Evolutionary conservation across 1,140 invertebrate genomes (phyloP).

Genomic region (Pseudomyrmex pallidus): DNA sequence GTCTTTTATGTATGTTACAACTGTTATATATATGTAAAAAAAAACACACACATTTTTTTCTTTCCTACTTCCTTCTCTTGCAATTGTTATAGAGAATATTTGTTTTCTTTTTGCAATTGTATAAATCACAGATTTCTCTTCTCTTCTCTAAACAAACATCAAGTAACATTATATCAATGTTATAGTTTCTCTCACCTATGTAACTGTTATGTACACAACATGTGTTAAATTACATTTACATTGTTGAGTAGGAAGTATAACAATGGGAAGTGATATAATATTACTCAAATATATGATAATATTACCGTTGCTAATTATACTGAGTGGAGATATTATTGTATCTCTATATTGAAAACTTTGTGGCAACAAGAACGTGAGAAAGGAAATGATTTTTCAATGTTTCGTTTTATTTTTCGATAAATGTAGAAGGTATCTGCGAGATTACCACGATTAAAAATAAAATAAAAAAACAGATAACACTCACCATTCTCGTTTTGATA

Average conservation of each 20-base stretch:
- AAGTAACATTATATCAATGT: too few species aligned
- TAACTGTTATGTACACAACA: too few species aligned
- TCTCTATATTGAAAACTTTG: background rate
- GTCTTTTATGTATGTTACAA: background rate
- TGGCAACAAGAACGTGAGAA: background rate
- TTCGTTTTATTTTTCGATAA: background rate
- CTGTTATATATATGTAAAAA: background rate
- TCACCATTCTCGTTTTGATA: background rate
- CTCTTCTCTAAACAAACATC: background rate
- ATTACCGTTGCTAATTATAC: too few species aligned
- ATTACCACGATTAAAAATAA: background rate
- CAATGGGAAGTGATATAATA: too few species aligned
- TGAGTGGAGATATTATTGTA: too few species aligned
- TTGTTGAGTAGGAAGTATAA: background rate
- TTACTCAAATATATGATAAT: too few species aligned
- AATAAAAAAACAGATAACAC: background rate
- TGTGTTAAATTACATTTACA: background rate
- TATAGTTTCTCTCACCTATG: too few species aligned
- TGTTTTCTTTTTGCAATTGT: background rate
- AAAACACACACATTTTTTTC: too few species aligned
- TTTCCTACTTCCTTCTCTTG: background rate
- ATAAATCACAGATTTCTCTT: background rate
- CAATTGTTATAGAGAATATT: background rate
- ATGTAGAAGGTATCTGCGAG: background rate
- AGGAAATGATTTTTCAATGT: background rate